A percentile compares a stretch with the other conserved stretches of the same genome.
phyloP scores from a whole-genome alignment of 2,797 vertebrate species.

The Rhodeus uyekii region DNA sequence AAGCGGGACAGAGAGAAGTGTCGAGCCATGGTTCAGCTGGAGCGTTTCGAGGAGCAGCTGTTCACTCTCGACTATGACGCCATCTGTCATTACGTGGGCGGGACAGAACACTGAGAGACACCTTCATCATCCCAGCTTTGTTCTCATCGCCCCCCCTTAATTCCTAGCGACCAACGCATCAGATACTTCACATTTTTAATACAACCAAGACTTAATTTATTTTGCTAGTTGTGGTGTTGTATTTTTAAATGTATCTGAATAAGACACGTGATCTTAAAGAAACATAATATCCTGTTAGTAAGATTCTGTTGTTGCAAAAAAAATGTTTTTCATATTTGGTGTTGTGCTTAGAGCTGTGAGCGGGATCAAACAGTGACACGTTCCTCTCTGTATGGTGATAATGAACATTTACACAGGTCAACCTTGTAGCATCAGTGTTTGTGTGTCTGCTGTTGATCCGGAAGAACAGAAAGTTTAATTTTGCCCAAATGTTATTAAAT shows the following conservation, averaged over 20 bases:
- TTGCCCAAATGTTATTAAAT: background rate
- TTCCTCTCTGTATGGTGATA: constrained; percentile 17
- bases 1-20: constrained; percentile 79
- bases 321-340: background rate
- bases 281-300: background rate
- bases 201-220: constrained; percentile 13
- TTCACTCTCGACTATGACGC: constrained; percentile 84
- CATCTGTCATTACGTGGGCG: constrained; percentile 87
- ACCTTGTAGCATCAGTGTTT: background rate
- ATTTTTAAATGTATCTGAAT: background rate
- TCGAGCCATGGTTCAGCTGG: constrained; percentile 85
- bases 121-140: background rate
- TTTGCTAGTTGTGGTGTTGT: constrained; percentile 9
- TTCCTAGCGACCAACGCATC: background rate
- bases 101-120: constrained; percentile 57
- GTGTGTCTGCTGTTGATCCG: background rate
- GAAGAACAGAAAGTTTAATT: background rate
- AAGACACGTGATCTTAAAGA: background rate
- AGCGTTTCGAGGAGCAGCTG: constrained; percentile 74
- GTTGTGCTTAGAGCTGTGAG: background rate
- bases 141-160: constrained; percentile 12
- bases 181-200: background rate
- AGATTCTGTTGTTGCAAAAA: background rate
- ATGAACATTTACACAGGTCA: background rate
- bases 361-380: background rate